A percentile compares a stretch with the other conserved stretches of the same genome.
These are phyloP conservation scores for Lamproptera curius DNA, from an alignment of 2,888 invertebrate species.

Conservation along the genomic window DNA sequence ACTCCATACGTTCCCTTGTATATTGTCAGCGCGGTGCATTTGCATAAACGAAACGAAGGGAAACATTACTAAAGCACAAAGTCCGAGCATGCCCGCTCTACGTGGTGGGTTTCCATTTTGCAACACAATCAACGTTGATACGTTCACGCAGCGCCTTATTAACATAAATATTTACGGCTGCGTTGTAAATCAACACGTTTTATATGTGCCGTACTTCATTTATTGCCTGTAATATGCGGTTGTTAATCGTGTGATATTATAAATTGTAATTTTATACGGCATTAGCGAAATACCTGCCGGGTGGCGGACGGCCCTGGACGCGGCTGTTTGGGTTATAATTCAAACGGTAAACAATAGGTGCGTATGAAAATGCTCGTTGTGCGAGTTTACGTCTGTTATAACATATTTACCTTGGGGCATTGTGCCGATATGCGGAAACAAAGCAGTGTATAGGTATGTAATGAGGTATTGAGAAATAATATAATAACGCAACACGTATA, in stretches of 20 bases:
- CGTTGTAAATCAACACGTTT: slow-evolving; percentile 64
- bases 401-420: too few relatives aligned
- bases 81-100: slow-evolving; percentile 42
- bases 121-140: slow-evolving; percentile 60
- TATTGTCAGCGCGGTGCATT: slow-evolving; percentile 62
- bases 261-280: slow-evolving; percentile 26
- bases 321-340: slow-evolving; percentile 1
- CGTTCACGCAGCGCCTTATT: slow-evolving; percentile 48
- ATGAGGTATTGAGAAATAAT: too few relatives aligned
- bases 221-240: slow-evolving; percentile 52
- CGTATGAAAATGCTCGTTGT: too few relatives aligned
- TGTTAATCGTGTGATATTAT: slow-evolving; percentile 41
- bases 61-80: slow-evolving; percentile 52
- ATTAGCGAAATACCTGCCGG: slow-evolving; percentile 10
- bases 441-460: too few relatives aligned
- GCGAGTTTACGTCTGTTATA: too few relatives aligned
- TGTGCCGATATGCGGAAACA: too few relatives aligned
- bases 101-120: slow-evolving; percentile 61
- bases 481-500: too few relatives aligned
- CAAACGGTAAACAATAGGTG: too few relatives aligned
- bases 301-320: background rate
- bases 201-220: slow-evolving; percentile 54
- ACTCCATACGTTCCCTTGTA: slow-evolving; percentile 62
- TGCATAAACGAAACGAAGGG: slow-evolving; percentile 57
- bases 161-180: slow-evolving; percentile 63